phyloP scores from a whole-genome alignment of 2,797 vertebrate genomes.

The Melanotaenia parkinsoni region DNA sequence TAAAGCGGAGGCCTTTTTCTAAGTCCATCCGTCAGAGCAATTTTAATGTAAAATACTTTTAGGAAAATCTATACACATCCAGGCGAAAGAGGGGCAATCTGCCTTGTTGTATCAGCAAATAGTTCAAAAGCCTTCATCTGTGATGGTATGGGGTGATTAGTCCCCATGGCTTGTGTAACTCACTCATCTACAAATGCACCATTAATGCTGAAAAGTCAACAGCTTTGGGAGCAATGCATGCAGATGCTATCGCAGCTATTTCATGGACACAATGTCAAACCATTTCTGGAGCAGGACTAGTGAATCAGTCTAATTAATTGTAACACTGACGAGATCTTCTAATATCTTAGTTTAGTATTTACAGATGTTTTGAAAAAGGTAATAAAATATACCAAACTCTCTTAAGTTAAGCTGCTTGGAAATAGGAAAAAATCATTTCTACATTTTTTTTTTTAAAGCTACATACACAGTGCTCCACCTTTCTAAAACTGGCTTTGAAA shows the following conservation, averaged over 20 bases:
- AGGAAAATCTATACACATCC: not conserved
- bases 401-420: not conserved
- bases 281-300: not conserved
- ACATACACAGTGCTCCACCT: not conserved
- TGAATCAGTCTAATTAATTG: not conserved
- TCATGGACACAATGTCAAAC: not conserved
- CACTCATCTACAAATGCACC: not conserved
- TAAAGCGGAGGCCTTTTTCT: not conserved
- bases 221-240: not conserved
- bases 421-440: not conserved
- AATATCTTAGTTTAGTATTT: not conserved
- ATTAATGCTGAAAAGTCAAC: not conserved
- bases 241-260: not conserved
- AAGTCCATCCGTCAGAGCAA: not conserved
- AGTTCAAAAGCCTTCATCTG: not conserved
- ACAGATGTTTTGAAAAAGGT: not conserved
- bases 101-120: not conserved
- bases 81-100: not conserved
- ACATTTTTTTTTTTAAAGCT: not conserved
- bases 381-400: not conserved
- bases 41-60: not conserved
- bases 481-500: not conserved
- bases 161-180: not conserved
- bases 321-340: not conserved
- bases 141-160: constrained; percentile 1